Conservation (phyloP, 2,888 invertebrate genomes). For the Halictus quadricinctus region DNA sequence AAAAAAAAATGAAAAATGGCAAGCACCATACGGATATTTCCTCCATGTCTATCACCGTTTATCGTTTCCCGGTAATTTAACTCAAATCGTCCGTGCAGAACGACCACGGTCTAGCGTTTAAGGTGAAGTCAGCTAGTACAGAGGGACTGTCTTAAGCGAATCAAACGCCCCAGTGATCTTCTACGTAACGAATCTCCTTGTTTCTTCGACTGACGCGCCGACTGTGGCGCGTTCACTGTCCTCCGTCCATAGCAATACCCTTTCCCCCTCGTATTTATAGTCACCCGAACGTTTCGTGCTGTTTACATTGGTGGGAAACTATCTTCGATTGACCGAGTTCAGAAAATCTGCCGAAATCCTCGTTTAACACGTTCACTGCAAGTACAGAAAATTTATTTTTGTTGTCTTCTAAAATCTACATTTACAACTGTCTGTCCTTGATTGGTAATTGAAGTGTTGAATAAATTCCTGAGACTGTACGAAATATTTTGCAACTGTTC, state of each 20-base stretch:
- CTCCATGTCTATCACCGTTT: conserved; percentile 34
- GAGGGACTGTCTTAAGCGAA: conserved; percentile 67
- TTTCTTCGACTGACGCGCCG: conserved; percentile 16
- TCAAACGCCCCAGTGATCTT: conserved; percentile 73
- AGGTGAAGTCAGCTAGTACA: conserved; percentile 70
- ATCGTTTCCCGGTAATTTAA: conserved; percentile 54
- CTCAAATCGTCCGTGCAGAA: conserved; percentile 59
- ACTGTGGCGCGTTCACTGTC: conserved; percentile 11
- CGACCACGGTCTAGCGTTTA: conserved; percentile 66
- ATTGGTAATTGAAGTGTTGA: background rate
- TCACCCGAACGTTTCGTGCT: background rate
- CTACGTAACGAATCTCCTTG: conserved; percentile 22
- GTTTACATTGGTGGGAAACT: background rate
- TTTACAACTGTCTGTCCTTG: too few relatives aligned
- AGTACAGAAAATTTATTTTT: background rate
- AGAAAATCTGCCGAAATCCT: background rate
- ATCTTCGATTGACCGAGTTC: background rate
- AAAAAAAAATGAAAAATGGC: conserved; percentile 14
- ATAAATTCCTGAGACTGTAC: background rate
- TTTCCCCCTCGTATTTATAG: conserved; percentile 33
- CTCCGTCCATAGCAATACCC: conserved; percentile 3
- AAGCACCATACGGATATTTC: conserved; percentile 40
- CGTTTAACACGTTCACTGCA: background rate
- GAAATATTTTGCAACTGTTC: background rate
- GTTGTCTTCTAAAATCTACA: too few relatives aligned